Evolutionary conservation across 2,888 invertebrate species (phyloP), one percentile per base, ranked within the genome.

Genomic region (Cloeon dipterum): DNA sequence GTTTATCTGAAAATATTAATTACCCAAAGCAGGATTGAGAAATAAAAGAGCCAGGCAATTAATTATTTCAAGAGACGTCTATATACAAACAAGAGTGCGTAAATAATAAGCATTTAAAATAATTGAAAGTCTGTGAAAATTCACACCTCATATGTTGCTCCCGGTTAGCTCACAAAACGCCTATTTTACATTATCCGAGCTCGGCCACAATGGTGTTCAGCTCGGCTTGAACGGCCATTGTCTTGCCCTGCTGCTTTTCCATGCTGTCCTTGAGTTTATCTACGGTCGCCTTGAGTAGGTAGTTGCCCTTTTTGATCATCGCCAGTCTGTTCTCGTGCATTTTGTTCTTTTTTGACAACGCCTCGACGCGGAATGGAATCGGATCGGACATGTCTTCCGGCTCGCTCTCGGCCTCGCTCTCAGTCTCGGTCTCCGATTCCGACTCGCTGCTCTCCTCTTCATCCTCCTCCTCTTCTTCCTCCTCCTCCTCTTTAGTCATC

Each of bases 251-350:
- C 47, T 83, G 81, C 50, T 78, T 79, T 38, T 74, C 68, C 33
- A 86, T 68, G 51, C 85, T 82, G 52, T 86, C 86, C 53, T 83
- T 81, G 40, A 85, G 58, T 49, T 82, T 65, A 55, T 86, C 86
- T 1, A 85, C 81, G 52, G 85, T 86, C 1, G 85, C 78, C 60
- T 83, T 81, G 10, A 86, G 62, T 46, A 86, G 63, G 42, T 82
- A 78, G 50, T 86, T 88, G 44, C 85, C 83, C 52, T 88, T 88
- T 57, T 81, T 83, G 48, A 86, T 59, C 1, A 82, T 79, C 26
- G 73, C 67, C 8, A 86, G 61, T 42, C 76, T 66, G 34, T 73
- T 72, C 52, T 86, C 86, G 52, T 85, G 77, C 37, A 74, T 66
- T 16, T 29, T 29, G n/a, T 29, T 29, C 18, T 25, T 38, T 26